phyloP scores from a whole-genome alignment of 2,797 vertebrate genomes.

The Urosaurus nigricauda region DNA sequence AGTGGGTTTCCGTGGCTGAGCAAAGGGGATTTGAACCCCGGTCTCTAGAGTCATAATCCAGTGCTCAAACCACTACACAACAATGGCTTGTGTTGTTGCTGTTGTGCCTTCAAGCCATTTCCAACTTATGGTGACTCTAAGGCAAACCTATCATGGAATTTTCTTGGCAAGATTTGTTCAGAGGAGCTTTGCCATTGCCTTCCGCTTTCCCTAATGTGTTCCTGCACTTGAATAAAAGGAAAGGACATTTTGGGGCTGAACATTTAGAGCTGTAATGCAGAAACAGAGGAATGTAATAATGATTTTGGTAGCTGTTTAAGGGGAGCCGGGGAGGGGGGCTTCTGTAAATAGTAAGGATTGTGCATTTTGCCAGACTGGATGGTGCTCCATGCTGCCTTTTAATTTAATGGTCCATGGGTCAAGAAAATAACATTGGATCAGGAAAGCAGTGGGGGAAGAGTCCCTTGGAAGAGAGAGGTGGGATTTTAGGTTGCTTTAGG shows the following conservation, averaged over 20 bases:
- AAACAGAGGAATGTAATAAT: too few relatives aligned
- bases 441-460: not conserved
- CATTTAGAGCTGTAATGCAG: accelerated
- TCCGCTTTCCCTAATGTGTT: not conserved
- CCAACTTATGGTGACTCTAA: too few relatives aligned
- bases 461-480: not conserved
- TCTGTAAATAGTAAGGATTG: not conserved
- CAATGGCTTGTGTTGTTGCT: too few relatives aligned
- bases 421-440: not conserved
- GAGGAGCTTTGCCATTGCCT: not conserved
- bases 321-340: not conserved
- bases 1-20: too few relatives aligned
- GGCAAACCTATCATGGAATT: too few relatives aligned
- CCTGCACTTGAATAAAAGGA: too few relatives aligned
- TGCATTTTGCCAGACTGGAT: too few relatives aligned
- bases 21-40: too few relatives aligned
- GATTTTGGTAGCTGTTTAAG: not conserved
- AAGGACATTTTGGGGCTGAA: not conserved
- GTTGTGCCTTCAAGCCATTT: too few relatives aligned
- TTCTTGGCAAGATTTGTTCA: too few relatives aligned
- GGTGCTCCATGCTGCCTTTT: not conserved
- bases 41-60: too few relatives aligned
- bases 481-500: not conserved
- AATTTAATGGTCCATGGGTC: slow-evolving; percentile 16
- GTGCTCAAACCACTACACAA: too few relatives aligned